phyloP scores from a whole-genome alignment of 2,113 vertebrate genomes.

The Rhinogobius similis region DNA sequence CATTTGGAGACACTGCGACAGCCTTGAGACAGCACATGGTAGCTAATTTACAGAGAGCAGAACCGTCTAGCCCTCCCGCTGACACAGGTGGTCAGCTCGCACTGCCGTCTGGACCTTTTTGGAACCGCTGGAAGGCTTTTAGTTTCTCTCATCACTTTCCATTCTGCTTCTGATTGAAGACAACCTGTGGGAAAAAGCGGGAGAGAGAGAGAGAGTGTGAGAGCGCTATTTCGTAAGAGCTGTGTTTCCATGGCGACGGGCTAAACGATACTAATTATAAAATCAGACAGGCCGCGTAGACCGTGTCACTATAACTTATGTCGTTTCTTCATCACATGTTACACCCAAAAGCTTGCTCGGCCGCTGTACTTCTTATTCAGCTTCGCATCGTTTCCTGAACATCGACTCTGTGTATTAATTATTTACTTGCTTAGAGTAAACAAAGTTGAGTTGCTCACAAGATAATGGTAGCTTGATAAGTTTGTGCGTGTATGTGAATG shows the following conservation, averaged over 20 bases:
- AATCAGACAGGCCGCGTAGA: constrained; percentile 15
- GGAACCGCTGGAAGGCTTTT: constrained; percentile 3
- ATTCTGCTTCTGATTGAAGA: neutral
- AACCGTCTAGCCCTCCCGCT: constrained; percentile 17
- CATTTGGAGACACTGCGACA: constrained; percentile 39
- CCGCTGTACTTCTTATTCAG: neutral
- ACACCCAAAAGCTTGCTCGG: neutral
- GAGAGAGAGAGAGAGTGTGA: neutral
- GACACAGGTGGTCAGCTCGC: constrained; percentile 19
- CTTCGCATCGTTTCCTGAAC: neutral
- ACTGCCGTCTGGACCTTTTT: constrained; percentile 26
- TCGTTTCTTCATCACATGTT: constrained; percentile 6
- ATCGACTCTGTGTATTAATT: neutral
- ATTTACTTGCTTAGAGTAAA: neutral
- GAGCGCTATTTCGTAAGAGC: constrained; percentile 9
- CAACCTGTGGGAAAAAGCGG: constrained; percentile 3
- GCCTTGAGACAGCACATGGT: constrained; percentile 8
- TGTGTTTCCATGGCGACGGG: constrained; percentile 35
- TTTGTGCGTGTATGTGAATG: neutral
- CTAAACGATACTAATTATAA: constrained; percentile 16
- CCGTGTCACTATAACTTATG: constrained; percentile 2
- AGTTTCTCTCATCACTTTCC: constrained; percentile 7
- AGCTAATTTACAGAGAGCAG: constrained; percentile 30
- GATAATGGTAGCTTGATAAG: neutral
- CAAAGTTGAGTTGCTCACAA: neutral